A percentile compares a stretch with the other conserved stretches of the same genome.
phyloP scores from a whole-genome alignment of 2,888 invertebrate genomes.

The Atethmia centrago region DNA sequence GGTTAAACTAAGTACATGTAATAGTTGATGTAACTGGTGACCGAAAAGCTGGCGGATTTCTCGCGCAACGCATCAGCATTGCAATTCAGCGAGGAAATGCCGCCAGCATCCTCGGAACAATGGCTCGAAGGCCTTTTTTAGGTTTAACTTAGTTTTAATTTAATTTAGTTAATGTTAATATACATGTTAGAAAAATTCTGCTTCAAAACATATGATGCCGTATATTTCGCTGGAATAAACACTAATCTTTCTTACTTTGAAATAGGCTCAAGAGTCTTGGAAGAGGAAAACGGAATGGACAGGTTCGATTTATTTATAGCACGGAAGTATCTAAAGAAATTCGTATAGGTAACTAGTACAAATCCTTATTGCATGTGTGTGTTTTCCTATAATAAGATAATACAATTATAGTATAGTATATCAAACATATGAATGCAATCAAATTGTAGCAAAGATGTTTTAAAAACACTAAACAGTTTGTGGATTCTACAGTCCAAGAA shows the following conservation, averaged over 20 bases:
- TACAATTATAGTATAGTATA: neutral
- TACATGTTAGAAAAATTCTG: neutral
- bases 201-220: constrained; percentile 5
- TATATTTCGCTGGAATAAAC: constrained; percentile 24
- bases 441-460: neutral
- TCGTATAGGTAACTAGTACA: neutral
- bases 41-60: too few relatives aligned
- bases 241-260: constrained; percentile 35
- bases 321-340: neutral
- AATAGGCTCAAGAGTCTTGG: constrained; percentile 29
- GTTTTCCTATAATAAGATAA: neutral
- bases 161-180: too few relatives aligned
- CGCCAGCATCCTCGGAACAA: too few relatives aligned
- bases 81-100: too few relatives aligned
- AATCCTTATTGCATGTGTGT: neutral
- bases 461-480: neutral
- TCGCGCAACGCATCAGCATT: too few relatives aligned
- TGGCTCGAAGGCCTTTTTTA: too few relatives aligned
- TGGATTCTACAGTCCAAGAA: too few relatives aligned
- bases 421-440: neutral
- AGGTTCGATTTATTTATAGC: constrained; percentile 34
- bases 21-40: too few relatives aligned
- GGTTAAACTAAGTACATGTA: neutral
- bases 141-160: too few relatives aligned
- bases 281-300: constrained; percentile 36